Base-by-base conservation (phyloP, 2,888 invertebrate genomes). In the Xestia ashworthii region DNA sequence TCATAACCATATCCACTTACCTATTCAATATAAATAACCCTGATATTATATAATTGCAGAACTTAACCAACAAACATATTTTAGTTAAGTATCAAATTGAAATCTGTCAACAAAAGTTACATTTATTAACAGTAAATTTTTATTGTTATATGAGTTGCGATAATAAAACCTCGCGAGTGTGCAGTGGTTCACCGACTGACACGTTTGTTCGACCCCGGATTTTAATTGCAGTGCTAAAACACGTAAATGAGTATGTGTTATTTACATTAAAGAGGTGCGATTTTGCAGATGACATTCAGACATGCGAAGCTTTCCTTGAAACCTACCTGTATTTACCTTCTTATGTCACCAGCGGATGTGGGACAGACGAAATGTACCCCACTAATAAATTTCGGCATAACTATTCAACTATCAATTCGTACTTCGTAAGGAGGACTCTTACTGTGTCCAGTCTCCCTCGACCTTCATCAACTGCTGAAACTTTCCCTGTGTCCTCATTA, bases 311-410 rank as follows among this genome's bases (percentile, higher is more conserved):
- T 64, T 81, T 19, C 48, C 32, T 82, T n/a, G 48, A 69, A 76
- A 71, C 19, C 11, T 60, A 58, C 58, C 68, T 60, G 22, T 80
- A 50, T 69, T 64, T 72, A 78, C 60, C 64, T 67, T 69, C 60
- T 71, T 38, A 48, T 68, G 74, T 70, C 71, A 75, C 72, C 64
- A 46, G 32, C 22, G 55, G 48, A 75, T 41, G 53, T 48, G 41
- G 66, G 46, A 78, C 82, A 85, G 67, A 71, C 71, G 44, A 85
- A 76, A 84, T 69, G 66, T 74, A 67, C 71, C 73, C 85, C 88
- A 86, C 90, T 89, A 91, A 92, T 92, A 91, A 91, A 93, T 92
- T 93, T 90, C 80, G 87, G 80, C 84, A 88, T 87, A 87, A 89
- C 88, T 89, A 89, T 91, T 90, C 88, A 87, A 89, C 89, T 86